Conservation (phyloP, 2,888 invertebrate species). For the Callinectes sapidus region DNA sequence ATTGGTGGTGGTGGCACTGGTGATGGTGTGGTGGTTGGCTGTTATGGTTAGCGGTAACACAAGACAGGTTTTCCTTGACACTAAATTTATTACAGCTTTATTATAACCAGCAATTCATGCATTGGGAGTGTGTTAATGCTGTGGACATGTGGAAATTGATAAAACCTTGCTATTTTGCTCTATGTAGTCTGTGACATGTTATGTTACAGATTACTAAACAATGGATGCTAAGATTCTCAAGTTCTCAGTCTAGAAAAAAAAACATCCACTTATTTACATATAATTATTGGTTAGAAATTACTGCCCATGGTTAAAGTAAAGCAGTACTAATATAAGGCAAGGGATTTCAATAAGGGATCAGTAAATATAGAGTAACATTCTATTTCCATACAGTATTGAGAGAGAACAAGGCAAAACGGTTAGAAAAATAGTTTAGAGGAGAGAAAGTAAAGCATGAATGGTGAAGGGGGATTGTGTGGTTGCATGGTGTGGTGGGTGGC, state of each 20-base stretch:
- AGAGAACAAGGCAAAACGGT: neutral
- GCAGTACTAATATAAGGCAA: neutral
- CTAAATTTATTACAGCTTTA: neutral
- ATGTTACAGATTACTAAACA: neutral
- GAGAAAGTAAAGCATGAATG: neutral
- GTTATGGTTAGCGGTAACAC: neutral
- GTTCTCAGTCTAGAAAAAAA: neutral
- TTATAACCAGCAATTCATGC: neutral
- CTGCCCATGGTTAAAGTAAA: neutral
- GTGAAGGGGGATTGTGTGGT: neutral
- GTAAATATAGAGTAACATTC: neutral
- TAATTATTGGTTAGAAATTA: neutral
- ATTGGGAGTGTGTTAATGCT: neutral
- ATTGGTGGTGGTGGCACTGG: neutral
- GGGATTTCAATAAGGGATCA: neutral
- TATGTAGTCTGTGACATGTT: neutral
- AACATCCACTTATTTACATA: neutral
- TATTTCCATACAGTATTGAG: neutral
- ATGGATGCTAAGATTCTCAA: neutral
- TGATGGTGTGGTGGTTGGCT: neutral
- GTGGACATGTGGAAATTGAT: neutral
- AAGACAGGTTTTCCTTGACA: neutral
- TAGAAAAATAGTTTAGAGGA: neutral
- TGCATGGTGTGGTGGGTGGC: neutral
- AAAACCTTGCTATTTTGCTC: neutral